phyloP scores from a whole-genome alignment of 2,113 vertebrate genomes.

The Rissa tridactyla region DNA sequence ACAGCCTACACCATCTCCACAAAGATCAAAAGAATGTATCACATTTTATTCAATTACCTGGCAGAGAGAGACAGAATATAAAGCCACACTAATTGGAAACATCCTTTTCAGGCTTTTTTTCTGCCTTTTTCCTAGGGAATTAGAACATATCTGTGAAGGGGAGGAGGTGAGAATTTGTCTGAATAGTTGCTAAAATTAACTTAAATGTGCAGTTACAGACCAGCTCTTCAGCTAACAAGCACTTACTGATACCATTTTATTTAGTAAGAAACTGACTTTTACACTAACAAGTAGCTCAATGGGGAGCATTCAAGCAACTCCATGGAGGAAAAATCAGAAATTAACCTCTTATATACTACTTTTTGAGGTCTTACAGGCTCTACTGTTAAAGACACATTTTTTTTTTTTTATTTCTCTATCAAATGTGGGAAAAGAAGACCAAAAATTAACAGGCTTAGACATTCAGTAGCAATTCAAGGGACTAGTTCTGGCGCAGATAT shows the following conservation, averaged over 20 bases:
- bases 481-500: neutral
- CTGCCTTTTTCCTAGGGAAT: conserved; percentile 4
- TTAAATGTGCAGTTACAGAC: conserved; percentile 34
- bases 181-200: conserved; percentile 55
- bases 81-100: conserved; percentile 39
- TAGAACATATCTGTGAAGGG: conserved; percentile 25
- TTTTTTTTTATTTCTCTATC: neutral
- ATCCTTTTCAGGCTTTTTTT: conserved; percentile 3
- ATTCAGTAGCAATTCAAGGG: neutral
- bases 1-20: neutral
- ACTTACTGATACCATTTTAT: conserved; percentile 6
- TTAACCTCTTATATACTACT: neutral
- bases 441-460: neutral
- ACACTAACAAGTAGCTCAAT: neutral
- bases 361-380: neutral
- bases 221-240: conserved; percentile 39
- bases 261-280: neutral
- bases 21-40: conserved; percentile 35
- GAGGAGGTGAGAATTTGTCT: conserved; percentile 45
- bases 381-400: neutral
- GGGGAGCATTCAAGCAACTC: neutral
- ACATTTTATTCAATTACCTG: conserved; percentile 40
- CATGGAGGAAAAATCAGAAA: neutral
- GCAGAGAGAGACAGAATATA: neutral
- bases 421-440: neutral